Base-by-base conservation (phyloP, 2,888 invertebrate genomes). In the Trisateles emortualis region DNA sequence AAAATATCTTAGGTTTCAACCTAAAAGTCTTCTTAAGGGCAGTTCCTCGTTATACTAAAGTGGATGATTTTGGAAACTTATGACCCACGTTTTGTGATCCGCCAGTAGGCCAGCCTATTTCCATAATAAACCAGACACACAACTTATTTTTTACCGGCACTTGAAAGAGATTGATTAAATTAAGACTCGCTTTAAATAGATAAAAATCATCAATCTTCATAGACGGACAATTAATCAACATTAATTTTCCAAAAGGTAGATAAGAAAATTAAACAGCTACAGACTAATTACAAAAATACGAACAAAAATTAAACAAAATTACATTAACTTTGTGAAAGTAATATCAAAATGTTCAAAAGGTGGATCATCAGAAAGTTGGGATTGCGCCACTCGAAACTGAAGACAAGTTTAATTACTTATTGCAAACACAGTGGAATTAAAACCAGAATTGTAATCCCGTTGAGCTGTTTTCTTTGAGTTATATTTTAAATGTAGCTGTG, bases 61-160 rank as follows among this genome's bases (percentile, higher is more conserved):
- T 55, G 26, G 29, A 49, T 29, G 41, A 46, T 60, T 56, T 52
- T 47, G 46, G 47, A 41, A 52, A 56, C 41, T 13, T 47, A 64
- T 30, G 40, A 17, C 41, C 35, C n/a, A n/a, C n/a, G n/a, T n/a
- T n/a, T n/a, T n/a, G n/a, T n/a, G n/a, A n/a, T n/a, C n/a, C n/a
- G n/a, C n/a, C n/a, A n/a, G n/a, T n/a, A n/a, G n/a, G n/a, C n/a
- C n/a, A n/a, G n/a, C 14, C 33, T 39, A 47, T 60, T 60, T 49
- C 22, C n/a, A 47, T 10, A 22, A 32, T 1, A 29, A 14, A 29
- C 33, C 43, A n/a, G n/a, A n/a, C n/a, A n/a, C n/a, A n/a, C n/a
- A n/a, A n/a, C n/a, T n/a, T n/a, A n/a, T n/a, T n/a, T n/a, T n/a
- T n/a, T n/a, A n/a, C n/a, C n/a, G n/a, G n/a, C n/a, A n/a, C n/a